Base-by-base conservation (phyloP, 2,888 invertebrate species). In the Cantharis nigra region DNA sequence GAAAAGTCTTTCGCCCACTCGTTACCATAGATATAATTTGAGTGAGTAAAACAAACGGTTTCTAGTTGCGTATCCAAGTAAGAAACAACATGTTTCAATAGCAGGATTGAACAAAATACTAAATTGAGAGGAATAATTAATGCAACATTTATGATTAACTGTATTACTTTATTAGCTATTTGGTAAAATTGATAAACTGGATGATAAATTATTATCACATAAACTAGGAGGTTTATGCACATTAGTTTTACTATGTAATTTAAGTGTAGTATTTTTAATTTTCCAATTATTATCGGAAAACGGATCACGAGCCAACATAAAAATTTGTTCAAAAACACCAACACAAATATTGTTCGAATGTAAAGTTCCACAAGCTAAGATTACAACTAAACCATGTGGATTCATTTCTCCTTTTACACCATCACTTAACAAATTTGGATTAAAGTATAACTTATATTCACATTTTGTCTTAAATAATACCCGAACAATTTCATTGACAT, bases 251-350 rank as follows among this genome's bases (percentile, higher is more conserved):
- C 89, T 90, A 69, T 87, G 87, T 63, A 91, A 85, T 78, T 89
- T 83, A 20, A 91, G 83, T 81, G 91, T 88, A 9, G 90, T 89
- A n/a, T 88, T 90, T 85, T 93, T 93, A 20, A 93, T 90, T 87
- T 93, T 93, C 92, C 92, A 94, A 84, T 92, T 93, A 83, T 93
- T 92, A n/a, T 90, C 89, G 28, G 89, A 86, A 71, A 88, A 89
- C 0, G 93, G 93, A 85, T 94, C 93, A 78, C 91, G 89, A 20
- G 92, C 88, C 63, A 94, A 86, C 2, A 91, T 91, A 87, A 94
- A 93, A 67, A 90, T 88, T 83, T 93, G 92, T 83, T 93, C 93
- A 85, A 93, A 94, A 30, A 92, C 87, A 2, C 94, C 94, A 0
- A 91, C 90, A 80, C 90, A 90, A 28, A 87, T 86, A 4, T 87